These are phyloP conservation scores for Centropristis striata DNA, from an alignment of 2,113 vertebrate genomes.

Conservation along the genomic window DNA sequence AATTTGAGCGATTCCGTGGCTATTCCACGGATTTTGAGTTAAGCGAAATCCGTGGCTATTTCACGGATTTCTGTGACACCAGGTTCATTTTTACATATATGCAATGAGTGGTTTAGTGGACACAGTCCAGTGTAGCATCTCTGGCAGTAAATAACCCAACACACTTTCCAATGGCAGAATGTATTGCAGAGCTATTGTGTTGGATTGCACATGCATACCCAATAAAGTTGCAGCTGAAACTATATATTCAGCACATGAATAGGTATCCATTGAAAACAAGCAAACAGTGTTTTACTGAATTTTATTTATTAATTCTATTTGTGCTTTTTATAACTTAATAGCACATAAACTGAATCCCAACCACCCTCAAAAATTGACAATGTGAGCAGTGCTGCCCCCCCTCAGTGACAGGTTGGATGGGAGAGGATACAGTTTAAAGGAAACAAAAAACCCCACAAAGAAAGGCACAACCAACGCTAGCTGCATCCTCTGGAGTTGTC, in stretches of 20 bases:
- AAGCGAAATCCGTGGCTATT: too few species aligned
- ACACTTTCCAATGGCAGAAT: background rate
- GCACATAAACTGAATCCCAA: slow-evolving; percentile 84
- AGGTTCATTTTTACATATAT: background rate
- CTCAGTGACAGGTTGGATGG: slow-evolving; percentile 68
- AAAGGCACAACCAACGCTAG: slow-evolving; percentile 82
- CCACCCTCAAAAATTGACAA: slow-evolving; percentile 78
- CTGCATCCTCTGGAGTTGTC: slow-evolving; percentile 62
- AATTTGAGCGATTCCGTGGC: too few species aligned
- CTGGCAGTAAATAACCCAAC: too few species aligned
- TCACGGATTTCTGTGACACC: too few species aligned
- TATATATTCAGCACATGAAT: background rate
- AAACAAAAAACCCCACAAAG: slow-evolving; percentile 28
- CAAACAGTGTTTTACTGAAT: slow-evolving; percentile 73
- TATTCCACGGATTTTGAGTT: too few species aligned
- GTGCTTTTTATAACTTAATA: slow-evolving; percentile 84
- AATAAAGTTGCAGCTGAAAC: background rate
- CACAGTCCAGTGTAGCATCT: too few species aligned
- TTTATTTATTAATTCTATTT: slow-evolving; percentile 86
- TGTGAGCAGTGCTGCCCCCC: slow-evolving; percentile 76
- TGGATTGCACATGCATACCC: background rate
- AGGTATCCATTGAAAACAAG: slow-evolving; percentile 11
- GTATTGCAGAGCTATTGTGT: background rate
- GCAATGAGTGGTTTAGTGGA: background rate
- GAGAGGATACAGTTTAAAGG: slow-evolving; percentile 60